Evolutionary conservation across 2,113 vertebrate genomes (phyloP).

Genomic region (Cathartes aura): DNA sequence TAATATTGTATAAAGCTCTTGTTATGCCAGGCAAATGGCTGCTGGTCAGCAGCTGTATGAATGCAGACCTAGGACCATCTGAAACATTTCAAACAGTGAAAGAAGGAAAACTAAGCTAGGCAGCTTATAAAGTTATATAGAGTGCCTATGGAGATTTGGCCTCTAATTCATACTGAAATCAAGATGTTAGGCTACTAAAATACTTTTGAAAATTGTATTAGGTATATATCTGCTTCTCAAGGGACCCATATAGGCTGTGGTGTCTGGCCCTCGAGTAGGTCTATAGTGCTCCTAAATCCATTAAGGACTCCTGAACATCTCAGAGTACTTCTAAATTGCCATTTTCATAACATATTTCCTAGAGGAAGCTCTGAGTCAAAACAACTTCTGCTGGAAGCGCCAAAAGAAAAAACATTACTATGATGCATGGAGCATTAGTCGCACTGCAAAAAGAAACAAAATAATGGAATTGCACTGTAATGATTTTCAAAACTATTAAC

Average conservation of each 20-base stretch:
- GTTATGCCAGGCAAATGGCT: neutral
- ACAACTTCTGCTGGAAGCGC: conserved; percentile 5
- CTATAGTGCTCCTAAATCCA: neutral
- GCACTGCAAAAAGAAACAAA: conserved; percentile 44
- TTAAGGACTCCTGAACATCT: neutral
- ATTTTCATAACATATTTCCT: conserved; percentile 1
- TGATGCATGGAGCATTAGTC: conserved; percentile 53
- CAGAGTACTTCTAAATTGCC: neutral
- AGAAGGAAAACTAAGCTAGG: neutral
- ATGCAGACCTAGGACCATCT: neutral
- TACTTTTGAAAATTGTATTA: neutral
- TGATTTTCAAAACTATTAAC: conserved; percentile 63
- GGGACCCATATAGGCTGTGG: too few species aligned
- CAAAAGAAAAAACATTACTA: conserved; percentile 41
- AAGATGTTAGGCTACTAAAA: neutral
- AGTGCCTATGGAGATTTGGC: neutral
- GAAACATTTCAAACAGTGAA: neutral
- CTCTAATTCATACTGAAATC: neutral
- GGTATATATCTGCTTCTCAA: neutral
- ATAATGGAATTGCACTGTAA: conserved; percentile 39
- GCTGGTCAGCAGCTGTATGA: neutral
- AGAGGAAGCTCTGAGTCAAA: conserved; percentile 5
- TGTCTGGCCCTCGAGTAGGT: neutral
- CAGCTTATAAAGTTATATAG: neutral
- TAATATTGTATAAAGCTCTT: neutral